phyloP scores from a whole-genome alignment of 2,888 invertebrate species.

The Melanargia galathea region DNA sequence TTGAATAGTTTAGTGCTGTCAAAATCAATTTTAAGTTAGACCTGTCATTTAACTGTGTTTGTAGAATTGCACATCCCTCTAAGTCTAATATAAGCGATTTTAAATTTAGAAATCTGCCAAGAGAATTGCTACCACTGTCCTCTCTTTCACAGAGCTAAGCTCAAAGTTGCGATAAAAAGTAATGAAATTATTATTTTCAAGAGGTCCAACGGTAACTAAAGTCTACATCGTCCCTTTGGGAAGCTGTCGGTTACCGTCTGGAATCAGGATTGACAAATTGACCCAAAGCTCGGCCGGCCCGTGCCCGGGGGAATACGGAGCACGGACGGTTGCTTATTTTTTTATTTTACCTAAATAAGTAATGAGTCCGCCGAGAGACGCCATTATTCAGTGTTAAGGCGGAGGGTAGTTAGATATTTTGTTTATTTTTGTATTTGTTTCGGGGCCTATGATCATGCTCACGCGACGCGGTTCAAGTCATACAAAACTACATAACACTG shows the following conservation, averaged over 20 bases:
- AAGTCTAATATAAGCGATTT: too few relatives aligned
- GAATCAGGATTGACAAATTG: conserved; percentile 43
- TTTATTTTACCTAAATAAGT: conserved; percentile 37
- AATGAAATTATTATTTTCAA: background rate
- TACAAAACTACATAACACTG: too few relatives aligned
- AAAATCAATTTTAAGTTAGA: too few relatives aligned
- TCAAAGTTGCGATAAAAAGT: background rate
- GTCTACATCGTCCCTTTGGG: conserved; percentile 16
- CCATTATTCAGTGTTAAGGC: conserved; percentile 20
- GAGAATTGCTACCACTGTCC: too few relatives aligned
- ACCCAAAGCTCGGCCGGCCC: conserved; percentile 32
- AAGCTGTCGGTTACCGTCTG: conserved; percentile 32
- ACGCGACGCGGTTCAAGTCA: too few relatives aligned
- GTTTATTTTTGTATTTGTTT: background rate
- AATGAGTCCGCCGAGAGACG: conserved; percentile 35
- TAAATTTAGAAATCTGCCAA: too few relatives aligned
- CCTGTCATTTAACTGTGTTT: too few relatives aligned
- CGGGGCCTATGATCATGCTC: too few relatives aligned
- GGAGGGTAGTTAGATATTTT: conserved; percentile 5
- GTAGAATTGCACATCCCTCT: too few relatives aligned
- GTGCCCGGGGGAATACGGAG: conserved; percentile 30
- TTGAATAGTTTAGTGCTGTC: too few relatives aligned
- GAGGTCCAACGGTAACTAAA: background rate
- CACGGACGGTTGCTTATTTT: conserved; percentile 32
- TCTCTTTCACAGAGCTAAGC: background rate